Conservation (phyloP, 2,113 vertebrate species). For the Xyrauchen texanus region DNA sequence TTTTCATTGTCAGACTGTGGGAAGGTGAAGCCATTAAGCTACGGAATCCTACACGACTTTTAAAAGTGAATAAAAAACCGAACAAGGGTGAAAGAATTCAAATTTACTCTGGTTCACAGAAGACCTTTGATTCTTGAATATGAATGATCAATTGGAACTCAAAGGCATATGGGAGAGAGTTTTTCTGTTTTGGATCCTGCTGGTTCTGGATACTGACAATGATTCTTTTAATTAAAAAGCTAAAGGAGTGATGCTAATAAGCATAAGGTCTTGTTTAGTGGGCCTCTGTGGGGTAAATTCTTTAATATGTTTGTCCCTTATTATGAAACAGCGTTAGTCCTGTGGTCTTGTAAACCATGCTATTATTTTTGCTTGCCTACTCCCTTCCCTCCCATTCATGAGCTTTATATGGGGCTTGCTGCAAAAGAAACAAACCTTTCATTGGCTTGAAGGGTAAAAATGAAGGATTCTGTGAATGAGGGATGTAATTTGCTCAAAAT, state of each 20-base stretch:
- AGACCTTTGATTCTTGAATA: constrained; percentile 74
- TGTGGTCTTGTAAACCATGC: constrained; percentile 38
- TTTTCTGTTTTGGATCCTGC: constrained; percentile 66
- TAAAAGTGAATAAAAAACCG: constrained; percentile 79
- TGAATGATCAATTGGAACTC: constrained; percentile 71
- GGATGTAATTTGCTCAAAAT: no score
- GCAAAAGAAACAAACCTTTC: constrained; percentile 29
- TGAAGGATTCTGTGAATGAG: no score
- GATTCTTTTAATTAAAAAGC: constrained; percentile 74
- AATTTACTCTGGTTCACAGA: constrained; percentile 84
- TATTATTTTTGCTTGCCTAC: constrained; percentile 38
- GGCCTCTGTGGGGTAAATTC: constrained; percentile 49
- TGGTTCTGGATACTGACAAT: constrained; percentile 62
- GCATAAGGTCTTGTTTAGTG: constrained; percentile 65
- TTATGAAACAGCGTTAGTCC: constrained; percentile 41
- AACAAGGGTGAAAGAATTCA: constrained; percentile 83
- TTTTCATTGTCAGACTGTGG: constrained; percentile 75
- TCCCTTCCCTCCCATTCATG: constrained; percentile 17
- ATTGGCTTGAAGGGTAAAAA: constrained; percentile 5
- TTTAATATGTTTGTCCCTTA: constrained; percentile 36
- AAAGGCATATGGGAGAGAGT: constrained; percentile 63
- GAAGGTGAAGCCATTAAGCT: constrained; percentile 76
- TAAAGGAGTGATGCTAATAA: constrained; percentile 63
- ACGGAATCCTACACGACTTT: constrained; percentile 69
- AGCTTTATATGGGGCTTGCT: constrained; percentile 1